phyloP scores from a whole-genome alignment of 2,113 vertebrate genomes.

The Plecotus auritus region DNA sequence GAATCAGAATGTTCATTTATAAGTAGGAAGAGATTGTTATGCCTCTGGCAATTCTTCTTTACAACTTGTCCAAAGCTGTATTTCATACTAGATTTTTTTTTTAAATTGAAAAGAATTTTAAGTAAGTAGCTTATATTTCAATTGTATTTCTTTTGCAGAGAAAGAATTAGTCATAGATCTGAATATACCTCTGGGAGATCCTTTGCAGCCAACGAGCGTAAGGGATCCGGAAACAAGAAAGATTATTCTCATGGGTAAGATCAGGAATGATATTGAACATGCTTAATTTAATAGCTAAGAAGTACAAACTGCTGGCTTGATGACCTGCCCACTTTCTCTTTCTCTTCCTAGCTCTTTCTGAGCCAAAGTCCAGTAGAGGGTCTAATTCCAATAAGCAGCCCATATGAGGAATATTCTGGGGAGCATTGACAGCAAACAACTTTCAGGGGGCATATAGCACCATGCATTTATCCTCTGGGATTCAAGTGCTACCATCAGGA shows the following conservation, averaged over 20 bases:
- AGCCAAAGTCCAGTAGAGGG: background rate
- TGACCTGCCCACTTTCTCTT: background rate
- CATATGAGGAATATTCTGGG: background rate
- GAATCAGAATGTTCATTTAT: background rate
- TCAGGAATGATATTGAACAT: constrained; percentile 4
- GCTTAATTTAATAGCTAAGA: background rate
- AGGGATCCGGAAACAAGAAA: constrained; percentile 72
- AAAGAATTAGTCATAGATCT: background rate
- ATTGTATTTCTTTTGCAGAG: constrained; percentile 68
- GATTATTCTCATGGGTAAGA: constrained; percentile 77
- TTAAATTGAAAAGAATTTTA: constrained; percentile 44
- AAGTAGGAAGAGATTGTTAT: background rate
- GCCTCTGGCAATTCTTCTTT: background rate
- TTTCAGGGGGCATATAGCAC: background rate
- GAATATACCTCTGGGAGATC: constrained; percentile 54
- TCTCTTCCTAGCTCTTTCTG: background rate
- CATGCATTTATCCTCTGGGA: background rate
- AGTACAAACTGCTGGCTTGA: background rate
- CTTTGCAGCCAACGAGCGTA: constrained; percentile 65
- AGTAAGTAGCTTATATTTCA: constrained; percentile 38
- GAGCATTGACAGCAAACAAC: background rate
- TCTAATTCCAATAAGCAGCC: background rate
- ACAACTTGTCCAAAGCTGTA: background rate
- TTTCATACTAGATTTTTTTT: constrained; percentile 1
- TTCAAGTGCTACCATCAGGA: background rate